These are phyloP conservation scores for Aurelia aurita complex sp. Pacific DNA, from an alignment of 30 jellyfish, hydroid and myxozoan species.

Conservation along the genomic window DNA sequence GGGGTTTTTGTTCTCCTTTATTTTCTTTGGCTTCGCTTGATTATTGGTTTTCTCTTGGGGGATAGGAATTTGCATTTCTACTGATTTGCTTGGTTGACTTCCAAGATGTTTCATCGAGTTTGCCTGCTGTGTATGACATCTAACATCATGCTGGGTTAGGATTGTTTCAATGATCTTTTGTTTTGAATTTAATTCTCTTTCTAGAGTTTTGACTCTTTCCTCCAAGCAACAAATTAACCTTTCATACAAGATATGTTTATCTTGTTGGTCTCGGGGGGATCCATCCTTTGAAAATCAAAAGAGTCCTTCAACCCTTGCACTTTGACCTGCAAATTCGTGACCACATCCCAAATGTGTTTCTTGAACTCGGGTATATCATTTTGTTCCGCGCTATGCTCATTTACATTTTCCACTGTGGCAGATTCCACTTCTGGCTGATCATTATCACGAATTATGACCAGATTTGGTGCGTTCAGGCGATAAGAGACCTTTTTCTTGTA, in stretches of 20 bases:
- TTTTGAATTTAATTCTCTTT: conserved; percentile 1
- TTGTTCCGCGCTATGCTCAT: conserved; percentile 4
- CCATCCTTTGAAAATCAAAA: background rate
- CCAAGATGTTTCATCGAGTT: background rate
- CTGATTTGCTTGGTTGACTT: conserved; percentile 5
- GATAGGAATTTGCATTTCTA: conserved; percentile 1
- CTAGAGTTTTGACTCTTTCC: too few species aligned
- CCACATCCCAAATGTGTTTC: conserved; percentile 16
- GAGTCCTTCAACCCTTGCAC: conserved; percentile 18
- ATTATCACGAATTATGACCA: too few species aligned
- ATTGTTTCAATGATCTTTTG: conserved; percentile 19
- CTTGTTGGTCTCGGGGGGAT: conserved; percentile 11
- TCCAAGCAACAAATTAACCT: conserved; percentile 7
- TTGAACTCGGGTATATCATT: background rate
- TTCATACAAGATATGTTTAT: conserved; percentile 11
- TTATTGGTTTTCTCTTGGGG: conserved; percentile 20
- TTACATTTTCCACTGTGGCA: conserved; percentile 1
- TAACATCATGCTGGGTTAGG: conserved; percentile 7
- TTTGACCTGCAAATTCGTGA: background rate
- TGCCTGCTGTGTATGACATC: conserved; percentile 23
- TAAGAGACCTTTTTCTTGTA: too few species aligned
- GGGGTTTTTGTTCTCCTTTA: conserved; percentile 10
- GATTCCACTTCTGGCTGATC: too few species aligned
- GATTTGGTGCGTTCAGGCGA: too few species aligned
- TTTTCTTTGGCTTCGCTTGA: background rate